These are phyloP conservation scores for Eumaeus atala DNA, from an alignment of 1,140 invertebrate species.

Conservation along the genomic window DNA sequence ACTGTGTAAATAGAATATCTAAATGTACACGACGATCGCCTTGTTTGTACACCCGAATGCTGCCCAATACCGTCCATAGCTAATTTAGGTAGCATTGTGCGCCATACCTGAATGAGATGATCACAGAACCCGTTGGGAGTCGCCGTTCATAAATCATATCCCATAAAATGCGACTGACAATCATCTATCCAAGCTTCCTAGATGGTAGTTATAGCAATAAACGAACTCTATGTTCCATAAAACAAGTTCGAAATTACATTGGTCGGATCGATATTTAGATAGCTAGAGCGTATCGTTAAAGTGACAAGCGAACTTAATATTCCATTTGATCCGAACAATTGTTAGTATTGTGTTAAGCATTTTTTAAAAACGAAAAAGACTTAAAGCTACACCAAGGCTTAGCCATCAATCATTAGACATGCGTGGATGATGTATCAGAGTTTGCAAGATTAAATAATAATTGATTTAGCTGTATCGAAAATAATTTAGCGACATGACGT, in stretches of 20 bases:
- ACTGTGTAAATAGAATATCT: slow-evolving; percentile 22
- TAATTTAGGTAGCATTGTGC: slow-evolving; percentile 74
- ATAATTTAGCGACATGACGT: no score
- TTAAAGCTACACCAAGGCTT: slow-evolving; percentile 46
- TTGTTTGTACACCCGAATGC: slow-evolving; percentile 42
- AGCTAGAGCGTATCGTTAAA: slow-evolving; percentile 57
- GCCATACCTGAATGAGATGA: slow-evolving; percentile 68
- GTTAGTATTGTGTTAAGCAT: slow-evolving; percentile 68
- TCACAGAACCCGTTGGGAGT: slow-evolving; percentile 70
- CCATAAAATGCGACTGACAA: slow-evolving; percentile 69
- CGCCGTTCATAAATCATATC: slow-evolving; percentile 72
- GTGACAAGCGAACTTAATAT: slow-evolving; percentile 72
- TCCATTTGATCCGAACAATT: slow-evolving; percentile 72
- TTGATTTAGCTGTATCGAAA: background rate
- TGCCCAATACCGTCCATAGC: slow-evolving; percentile 52
- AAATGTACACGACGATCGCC: slow-evolving; percentile 36
- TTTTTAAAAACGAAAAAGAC: slow-evolving; percentile 57
- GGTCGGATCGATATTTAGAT: slow-evolving; percentile 27
- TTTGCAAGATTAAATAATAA: no score
- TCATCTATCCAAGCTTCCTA: slow-evolving; percentile 60
- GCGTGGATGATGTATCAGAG: slow-evolving; percentile 29
- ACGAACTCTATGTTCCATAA: slow-evolving; percentile 17
- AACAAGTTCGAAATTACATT: slow-evolving; percentile 26
- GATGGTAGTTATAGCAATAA: slow-evolving; percentile 26
- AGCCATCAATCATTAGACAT: slow-evolving; percentile 54